phyloP scores from a whole-genome alignment of 2,888 invertebrate genomes.

The Cheilosia vernalis region DNA sequence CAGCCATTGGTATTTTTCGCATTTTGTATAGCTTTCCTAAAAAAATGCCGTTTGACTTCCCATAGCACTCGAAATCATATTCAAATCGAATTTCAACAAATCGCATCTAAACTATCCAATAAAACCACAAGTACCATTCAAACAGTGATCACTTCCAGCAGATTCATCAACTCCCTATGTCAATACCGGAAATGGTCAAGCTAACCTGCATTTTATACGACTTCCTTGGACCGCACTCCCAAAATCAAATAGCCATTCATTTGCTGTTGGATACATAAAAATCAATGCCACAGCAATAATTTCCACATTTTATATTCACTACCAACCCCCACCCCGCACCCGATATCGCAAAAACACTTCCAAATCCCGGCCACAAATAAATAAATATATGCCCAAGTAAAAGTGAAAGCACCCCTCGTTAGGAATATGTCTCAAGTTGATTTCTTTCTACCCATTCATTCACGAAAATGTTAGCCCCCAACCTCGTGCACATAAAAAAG shows the following conservation, averaged over 20 bases:
- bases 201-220: not conserved
- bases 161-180: slow-evolving; percentile 2
- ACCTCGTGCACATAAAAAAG: slow-evolving; percentile 8
- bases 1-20: too few species aligned
- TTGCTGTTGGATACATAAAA: slow-evolving; percentile 43
- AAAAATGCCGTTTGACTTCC: too few species aligned
- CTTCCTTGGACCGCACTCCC: not conserved
- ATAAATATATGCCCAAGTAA: slow-evolving; percentile 50
- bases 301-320: slow-evolving; percentile 55
- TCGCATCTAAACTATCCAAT: not conserved
- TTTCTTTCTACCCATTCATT: slow-evolving; percentile 42
- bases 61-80: not conserved
- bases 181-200: slow-evolving; percentile 1
- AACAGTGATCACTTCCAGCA: not conserved
- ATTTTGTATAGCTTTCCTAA: too few species aligned
- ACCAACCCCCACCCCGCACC: not conserved
- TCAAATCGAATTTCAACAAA: slow-evolving; percentile 18
- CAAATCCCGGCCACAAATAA: slow-evolving; percentile 56
- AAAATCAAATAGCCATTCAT: slow-evolving; percentile 21
- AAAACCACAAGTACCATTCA: slow-evolving; percentile 25
- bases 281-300: slow-evolving; percentile 51
- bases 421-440: slow-evolving; percentile 51
- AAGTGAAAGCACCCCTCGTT: slow-evolving; percentile 34
- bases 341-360: slow-evolving; percentile 16
- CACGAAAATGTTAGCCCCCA: slow-evolving; percentile 3